Percentiles rank a stretch among this genome's conserved stretches.
Conservation (phyloP, 2,113 vertebrate species). For the Platycercus adscitus region DNA sequence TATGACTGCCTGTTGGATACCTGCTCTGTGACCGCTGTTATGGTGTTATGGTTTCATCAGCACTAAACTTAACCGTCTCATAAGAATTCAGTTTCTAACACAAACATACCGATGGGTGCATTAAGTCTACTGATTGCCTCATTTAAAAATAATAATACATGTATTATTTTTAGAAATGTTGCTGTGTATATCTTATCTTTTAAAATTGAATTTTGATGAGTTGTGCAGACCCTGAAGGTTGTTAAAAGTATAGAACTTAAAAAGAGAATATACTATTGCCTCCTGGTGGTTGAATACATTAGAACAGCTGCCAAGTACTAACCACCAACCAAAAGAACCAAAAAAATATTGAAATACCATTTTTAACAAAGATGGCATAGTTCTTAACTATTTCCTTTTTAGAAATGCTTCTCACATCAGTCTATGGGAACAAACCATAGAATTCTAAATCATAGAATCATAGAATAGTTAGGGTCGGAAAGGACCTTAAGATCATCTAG, state of each 20-base stretch:
- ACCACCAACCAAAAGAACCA: background rate
- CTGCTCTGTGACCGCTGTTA: background rate
- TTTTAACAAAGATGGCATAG: background rate
- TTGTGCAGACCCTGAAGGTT: background rate
- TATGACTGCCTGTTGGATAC: background rate
- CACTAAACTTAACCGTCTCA: background rate
- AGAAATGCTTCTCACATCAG: background rate
- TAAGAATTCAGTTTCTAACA: background rate
- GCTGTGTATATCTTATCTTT: background rate
- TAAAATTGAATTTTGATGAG: background rate
- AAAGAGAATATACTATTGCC: slow-evolving; percentile 38
- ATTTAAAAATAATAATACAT: background rate
- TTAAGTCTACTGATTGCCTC: background rate
- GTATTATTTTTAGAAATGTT: background rate
- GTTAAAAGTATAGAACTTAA: background rate
- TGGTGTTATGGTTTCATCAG: background rate
- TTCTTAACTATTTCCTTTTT: background rate
- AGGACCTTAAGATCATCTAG: background rate
- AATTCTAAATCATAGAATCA: background rate
- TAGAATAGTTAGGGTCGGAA: background rate
- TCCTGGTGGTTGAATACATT: slow-evolving; percentile 53
- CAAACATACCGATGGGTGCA: background rate
- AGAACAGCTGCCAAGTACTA: background rate
- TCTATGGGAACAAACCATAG: background rate
- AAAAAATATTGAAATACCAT: background rate